Conservation (phyloP, 2,888 invertebrate species). For the Scrobipalpa costella region DNA sequence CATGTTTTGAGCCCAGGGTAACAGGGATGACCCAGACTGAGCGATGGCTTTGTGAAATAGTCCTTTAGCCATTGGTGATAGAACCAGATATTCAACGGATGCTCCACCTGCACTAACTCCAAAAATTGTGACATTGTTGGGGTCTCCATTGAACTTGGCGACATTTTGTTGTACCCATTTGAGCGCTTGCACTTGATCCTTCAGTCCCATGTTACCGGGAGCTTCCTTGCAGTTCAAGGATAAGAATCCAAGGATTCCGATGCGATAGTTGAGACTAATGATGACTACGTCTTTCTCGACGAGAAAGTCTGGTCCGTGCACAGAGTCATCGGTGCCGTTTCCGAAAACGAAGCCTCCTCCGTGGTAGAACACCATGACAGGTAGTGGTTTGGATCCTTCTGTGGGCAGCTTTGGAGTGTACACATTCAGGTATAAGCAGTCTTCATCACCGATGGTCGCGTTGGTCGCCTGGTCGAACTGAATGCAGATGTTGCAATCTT, state of each 20-base stretch:
- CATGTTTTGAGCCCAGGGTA: constrained; percentile 70
- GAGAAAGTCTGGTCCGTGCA: constrained; percentile 69
- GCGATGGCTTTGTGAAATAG: constrained; percentile 78
- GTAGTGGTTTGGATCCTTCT: constrained; percentile 40
- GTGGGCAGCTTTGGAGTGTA: constrained; percentile 79
- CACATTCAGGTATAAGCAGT: constrained; percentile 86
- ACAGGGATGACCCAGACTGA: constrained; percentile 76
- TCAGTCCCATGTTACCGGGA: constrained; percentile 75
- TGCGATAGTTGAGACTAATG: constrained; percentile 69
- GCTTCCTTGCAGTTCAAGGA: constrained; percentile 66
- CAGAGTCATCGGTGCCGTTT: constrained; percentile 61
- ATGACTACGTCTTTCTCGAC: constrained; percentile 67
- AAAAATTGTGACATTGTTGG: constrained; percentile 74
- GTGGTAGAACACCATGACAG: constrained; percentile 75
- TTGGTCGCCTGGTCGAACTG: constrained; percentile 81
- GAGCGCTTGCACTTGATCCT: constrained; percentile 77
- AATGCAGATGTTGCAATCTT: constrained; percentile 82
- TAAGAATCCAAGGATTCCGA: constrained; percentile 72
- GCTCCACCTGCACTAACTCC: constrained; percentile 79
- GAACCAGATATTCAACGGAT: constrained; percentile 67
- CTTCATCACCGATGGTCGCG: constrained; percentile 78
- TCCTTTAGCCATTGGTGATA: constrained; percentile 71
- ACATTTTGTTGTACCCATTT: constrained; percentile 79
- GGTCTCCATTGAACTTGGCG: constrained; percentile 70
- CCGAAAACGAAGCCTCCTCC: constrained; percentile 75